Conservation (phyloP, 2,797 vertebrate genomes). For the Lagothrix lagotricha region DNA sequence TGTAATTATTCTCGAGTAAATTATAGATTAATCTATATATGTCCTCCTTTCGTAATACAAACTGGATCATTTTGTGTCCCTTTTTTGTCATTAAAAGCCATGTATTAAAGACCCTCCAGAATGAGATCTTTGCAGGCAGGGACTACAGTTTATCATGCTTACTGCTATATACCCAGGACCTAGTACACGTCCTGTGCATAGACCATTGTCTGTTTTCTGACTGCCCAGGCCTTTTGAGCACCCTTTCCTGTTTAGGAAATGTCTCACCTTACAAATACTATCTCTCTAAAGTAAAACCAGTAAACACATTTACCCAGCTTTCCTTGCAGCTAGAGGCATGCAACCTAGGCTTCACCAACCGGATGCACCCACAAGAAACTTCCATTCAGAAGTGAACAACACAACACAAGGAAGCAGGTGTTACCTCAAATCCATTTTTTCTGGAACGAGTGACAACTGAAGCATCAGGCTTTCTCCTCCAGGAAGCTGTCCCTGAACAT, state of each 20-base stretch:
- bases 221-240: neutral
- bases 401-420: neutral
- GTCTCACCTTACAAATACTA: neutral
- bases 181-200: neutral
- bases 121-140: neutral
- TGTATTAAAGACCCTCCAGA: neutral
- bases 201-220: neutral
- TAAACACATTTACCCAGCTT: neutral
- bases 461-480: neutral
- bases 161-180: neutral
- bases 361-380: neutral
- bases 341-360: neutral
- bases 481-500: neutral
- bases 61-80: neutral
- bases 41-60: slow-evolving; percentile 11
- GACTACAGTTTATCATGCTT: neutral
- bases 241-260: neutral
- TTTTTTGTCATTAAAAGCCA: neutral
- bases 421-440: neutral
- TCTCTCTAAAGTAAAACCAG: neutral
- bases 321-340: neutral
- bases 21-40: neutral
- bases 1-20: neutral
- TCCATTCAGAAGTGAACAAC: neutral
- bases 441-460: neutral